These are phyloP conservation scores for Mesocentrotus franciscanus DNA, from an alignment of 53 echinoderm and acorn worm genomes.

Conservation along the genomic window DNA sequence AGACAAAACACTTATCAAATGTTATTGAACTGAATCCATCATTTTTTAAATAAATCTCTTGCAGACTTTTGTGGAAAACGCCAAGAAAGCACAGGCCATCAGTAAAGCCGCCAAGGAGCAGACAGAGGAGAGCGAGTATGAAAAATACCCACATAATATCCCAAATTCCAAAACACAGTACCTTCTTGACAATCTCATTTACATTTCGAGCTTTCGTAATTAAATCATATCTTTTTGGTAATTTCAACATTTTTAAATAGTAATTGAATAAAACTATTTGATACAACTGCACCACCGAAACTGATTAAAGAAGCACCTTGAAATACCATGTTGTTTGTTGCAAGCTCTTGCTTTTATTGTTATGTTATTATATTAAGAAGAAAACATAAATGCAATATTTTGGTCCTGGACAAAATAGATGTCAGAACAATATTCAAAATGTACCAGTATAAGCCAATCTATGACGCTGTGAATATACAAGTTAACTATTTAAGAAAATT, in stretches of 20 bases:
- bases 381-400: background rate
- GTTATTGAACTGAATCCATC: background rate
- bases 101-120: background rate
- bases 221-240: background rate
- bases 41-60: background rate
- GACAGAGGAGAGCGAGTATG: background rate
- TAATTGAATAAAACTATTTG: background rate
- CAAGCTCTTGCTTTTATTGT: background rate
- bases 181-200: background rate
- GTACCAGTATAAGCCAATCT: no score
- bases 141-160: background rate
- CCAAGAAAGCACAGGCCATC: slow-evolving; percentile 74
- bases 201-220: background rate
- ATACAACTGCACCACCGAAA: background rate
- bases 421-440: no score
- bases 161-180: background rate
- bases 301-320: background rate
- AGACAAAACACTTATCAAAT: background rate
- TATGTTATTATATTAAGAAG: background rate
- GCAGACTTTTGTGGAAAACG: slow-evolving; percentile 89
- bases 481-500: no score
- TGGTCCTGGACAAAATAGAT: background rate
- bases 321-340: background rate
- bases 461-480: no score
- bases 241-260: background rate